Evolutionary conservation across 2,888 invertebrate genomes (phyloP).

Genomic region (Papilio protenor): DNA sequence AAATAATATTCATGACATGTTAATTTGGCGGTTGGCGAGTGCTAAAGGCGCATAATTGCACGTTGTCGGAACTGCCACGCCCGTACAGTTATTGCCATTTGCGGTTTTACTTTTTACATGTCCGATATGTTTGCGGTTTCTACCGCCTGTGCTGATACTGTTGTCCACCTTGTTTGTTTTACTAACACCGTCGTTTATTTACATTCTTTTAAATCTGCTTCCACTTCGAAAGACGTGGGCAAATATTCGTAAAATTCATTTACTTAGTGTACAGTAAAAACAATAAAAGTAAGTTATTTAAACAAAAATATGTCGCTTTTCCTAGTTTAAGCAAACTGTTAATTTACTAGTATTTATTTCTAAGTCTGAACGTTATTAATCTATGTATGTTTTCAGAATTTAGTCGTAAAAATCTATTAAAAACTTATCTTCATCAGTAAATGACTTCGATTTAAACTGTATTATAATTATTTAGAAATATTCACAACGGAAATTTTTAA

Average conservation of each 20-base stretch:
- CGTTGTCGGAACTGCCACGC: slow-evolving; percentile 51
- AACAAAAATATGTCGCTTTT: not conserved
- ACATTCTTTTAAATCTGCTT: slow-evolving; percentile 15
- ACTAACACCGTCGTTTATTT: not conserved
- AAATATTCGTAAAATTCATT: slow-evolving; percentile 12
- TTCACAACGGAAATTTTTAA: not conserved
- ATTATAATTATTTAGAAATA: not conserved
- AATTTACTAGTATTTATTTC: too few species aligned
- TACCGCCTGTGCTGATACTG: not conserved
- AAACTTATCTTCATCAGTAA: not conserved
- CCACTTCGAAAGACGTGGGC: not conserved
- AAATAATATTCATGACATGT: slow-evolving; percentile 80
- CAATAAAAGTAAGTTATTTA: not conserved
- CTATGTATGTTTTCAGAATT: too few species aligned
- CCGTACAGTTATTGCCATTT: slow-evolving; percentile 41
- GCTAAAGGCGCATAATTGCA: slow-evolving; percentile 76
- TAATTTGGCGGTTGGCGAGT: slow-evolving; percentile 71
- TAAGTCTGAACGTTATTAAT: too few species aligned
- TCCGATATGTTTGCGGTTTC: slow-evolving; percentile 26
- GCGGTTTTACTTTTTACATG: slow-evolving; percentile 41
- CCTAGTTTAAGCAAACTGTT: too few species aligned
- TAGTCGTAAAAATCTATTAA: too few species aligned
- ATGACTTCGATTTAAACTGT: not conserved
- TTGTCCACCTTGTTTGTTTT: slow-evolving; percentile 23
- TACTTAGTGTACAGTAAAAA: not conserved